Conservation (phyloP, 2,888 invertebrate genomes). For the Aromia moschata region DNA sequence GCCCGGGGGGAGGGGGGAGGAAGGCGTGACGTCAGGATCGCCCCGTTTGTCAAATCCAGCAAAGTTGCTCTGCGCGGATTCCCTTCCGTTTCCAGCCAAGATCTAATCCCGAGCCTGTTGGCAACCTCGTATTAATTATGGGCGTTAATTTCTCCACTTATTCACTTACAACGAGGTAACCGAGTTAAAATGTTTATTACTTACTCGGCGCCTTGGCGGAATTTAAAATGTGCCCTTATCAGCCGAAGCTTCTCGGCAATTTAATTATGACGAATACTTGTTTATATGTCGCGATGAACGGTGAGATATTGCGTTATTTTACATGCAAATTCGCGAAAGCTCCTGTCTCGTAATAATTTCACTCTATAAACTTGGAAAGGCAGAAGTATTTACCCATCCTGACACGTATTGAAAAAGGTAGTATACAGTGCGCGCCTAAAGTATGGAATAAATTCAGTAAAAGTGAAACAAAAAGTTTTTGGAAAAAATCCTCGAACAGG, state of each 20-base stretch:
- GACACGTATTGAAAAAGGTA: no score
- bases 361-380: no score
- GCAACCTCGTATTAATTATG: slow-evolving; percentile 40
- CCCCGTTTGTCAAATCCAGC: slow-evolving; percentile 40
- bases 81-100: slow-evolving; percentile 38
- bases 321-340: no score
- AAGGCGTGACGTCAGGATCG: slow-evolving; percentile 27
- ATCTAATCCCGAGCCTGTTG: slow-evolving; percentile 38
- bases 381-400: no score
- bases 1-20: slow-evolving; percentile 1
- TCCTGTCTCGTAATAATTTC: no score
- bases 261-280: background rate
- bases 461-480: no score
- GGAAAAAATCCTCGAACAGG: no score
- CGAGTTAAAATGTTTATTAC: slow-evolving; percentile 4
- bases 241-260: background rate
- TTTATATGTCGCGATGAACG: background rate
- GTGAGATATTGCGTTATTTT: no score
- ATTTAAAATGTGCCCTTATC: background rate
- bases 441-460: no score
- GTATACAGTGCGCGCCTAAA: no score
- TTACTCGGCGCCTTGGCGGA: background rate
- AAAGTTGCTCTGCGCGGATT: slow-evolving; percentile 30
- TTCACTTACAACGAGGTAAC: slow-evolving; percentile 17
- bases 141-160: slow-evolving; percentile 37